Percentiles rank a stretch among this genome's conserved stretches.
phyloP scores from a whole-genome alignment of 1,140 invertebrate genomes.

The Cydia fagiglandana region DNA sequence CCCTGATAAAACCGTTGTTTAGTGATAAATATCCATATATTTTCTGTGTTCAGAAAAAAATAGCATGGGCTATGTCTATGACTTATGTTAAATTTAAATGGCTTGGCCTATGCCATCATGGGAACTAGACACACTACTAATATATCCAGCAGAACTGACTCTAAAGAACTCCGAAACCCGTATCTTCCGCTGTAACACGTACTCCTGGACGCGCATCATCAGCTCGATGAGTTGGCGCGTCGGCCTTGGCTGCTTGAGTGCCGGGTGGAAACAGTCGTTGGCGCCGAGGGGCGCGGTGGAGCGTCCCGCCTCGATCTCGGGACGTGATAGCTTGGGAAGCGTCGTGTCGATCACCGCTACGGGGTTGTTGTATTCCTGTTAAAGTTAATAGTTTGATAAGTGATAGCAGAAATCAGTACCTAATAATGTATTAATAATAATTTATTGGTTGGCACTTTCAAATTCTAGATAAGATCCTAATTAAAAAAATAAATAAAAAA shows the following conservation, averaged over 20 bases:
- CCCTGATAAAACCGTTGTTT: too few species aligned
- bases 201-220: slow-evolving; percentile 80
- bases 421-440: too few species aligned
- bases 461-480: too few species aligned
- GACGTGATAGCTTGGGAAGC: slow-evolving; percentile 82
- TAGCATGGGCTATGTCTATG: too few species aligned
- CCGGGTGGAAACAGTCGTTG: slow-evolving; percentile 81
- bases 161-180: slow-evolving; percentile 83
- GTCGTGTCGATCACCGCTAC: slow-evolving; percentile 82
- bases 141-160: slow-evolving; percentile 57
- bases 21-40: too few species aligned
- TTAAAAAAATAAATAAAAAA: too few species aligned
- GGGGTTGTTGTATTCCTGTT: slow-evolving; percentile 76
- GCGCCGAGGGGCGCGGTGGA: slow-evolving; percentile 78
- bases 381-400: slow-evolving; percentile 47
- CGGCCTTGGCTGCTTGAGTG: slow-evolving; percentile 66
- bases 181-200: slow-evolving; percentile 81
- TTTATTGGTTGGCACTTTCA: too few species aligned
- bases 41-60: too few species aligned
- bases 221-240: slow-evolving; percentile 68
- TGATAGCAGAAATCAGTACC: slow-evolving; percentile 11
- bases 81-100: too few species aligned
- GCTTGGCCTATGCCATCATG: too few species aligned
- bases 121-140: not conserved
- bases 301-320: slow-evolving; percentile 80